Percentiles rank a stretch among this genome's conserved stretches.
phyloP scores from a whole-genome alignment of 2,113 vertebrate species.

The Maccullochella peelii region DNA sequence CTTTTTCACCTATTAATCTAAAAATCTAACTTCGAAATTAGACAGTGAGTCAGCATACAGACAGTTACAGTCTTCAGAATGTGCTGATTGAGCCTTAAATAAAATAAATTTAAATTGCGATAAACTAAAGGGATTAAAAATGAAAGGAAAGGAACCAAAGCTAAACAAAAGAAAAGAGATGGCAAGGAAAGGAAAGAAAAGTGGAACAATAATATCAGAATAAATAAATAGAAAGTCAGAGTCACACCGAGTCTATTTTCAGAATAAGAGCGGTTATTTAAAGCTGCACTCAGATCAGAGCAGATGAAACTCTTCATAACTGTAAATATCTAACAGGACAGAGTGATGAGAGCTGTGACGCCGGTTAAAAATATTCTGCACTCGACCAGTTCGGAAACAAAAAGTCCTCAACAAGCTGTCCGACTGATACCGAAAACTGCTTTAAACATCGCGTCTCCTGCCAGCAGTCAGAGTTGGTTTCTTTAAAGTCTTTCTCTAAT shows the following conservation, averaged over 20 bases:
- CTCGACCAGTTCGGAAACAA: not conserved
- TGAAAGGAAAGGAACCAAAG: not conserved
- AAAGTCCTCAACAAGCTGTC: not conserved
- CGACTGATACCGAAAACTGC: too few relatives aligned
- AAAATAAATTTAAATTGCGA: not conserved
- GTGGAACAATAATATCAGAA: not conserved
- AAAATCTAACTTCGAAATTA: too few relatives aligned
- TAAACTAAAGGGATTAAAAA: not conserved
- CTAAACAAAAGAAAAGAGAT: not conserved
- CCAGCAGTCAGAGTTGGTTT: too few relatives aligned
- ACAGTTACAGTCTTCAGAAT: not conserved
- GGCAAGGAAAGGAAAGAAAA: not conserved
- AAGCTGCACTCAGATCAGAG: slow-evolving; percentile 10
- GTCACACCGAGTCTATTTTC: slow-evolving; percentile 41
- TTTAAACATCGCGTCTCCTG: too few relatives aligned
- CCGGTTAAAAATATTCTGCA: slow-evolving; percentile 3
- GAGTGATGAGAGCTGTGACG: not conserved
- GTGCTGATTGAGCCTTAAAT: not conserved
- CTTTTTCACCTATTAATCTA: too few relatives aligned
- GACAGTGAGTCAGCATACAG: not conserved
- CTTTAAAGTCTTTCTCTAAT: too few relatives aligned
- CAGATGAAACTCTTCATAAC: not conserved
- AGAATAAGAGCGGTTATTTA: slow-evolving; percentile 35
- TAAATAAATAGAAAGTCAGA: not conserved
- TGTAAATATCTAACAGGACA: not conserved